Evolutionary conservation across 2,797 vertebrate species (phyloP).

Genomic region (Dicrostonyx torquatus): DNA sequence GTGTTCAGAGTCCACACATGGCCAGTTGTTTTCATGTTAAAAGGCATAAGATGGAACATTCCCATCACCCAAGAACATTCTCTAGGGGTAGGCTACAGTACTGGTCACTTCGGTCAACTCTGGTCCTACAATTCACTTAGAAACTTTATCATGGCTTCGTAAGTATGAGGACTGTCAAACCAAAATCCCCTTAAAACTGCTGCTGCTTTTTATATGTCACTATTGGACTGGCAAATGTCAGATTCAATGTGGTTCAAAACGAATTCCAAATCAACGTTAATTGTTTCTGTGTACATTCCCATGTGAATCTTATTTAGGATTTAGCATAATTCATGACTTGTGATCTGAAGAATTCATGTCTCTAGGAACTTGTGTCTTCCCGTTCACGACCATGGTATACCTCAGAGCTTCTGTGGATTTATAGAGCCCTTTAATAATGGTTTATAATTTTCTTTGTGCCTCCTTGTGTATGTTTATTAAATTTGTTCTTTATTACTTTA

Average conservation of each 20-base stretch:
- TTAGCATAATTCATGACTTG: background rate
- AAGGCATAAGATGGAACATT: background rate
- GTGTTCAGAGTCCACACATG: background rate
- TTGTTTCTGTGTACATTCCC: background rate
- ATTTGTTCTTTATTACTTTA: background rate
- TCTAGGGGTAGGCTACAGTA: background rate
- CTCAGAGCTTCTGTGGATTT: background rate
- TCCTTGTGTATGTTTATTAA: background rate
- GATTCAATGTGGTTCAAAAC: background rate
- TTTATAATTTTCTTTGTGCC: conserved; percentile 21
- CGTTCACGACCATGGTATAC: background rate
- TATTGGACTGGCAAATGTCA: background rate
- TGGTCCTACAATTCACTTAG: background rate
- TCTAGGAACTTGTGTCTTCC: background rate
- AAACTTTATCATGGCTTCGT: background rate
- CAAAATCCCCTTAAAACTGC: background rate
- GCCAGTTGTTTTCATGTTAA: background rate
- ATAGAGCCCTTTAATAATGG: conserved; percentile 26
- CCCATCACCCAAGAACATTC: background rate
- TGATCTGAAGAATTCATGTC: background rate
- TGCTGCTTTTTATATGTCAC: background rate
- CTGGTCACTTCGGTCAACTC: background rate
- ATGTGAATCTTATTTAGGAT: background rate
- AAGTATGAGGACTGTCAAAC: background rate
- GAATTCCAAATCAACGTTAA: background rate